Base-by-base conservation (phyloP, 2,797 vertebrate species). In the Microcaecilia unicolor region DNA sequence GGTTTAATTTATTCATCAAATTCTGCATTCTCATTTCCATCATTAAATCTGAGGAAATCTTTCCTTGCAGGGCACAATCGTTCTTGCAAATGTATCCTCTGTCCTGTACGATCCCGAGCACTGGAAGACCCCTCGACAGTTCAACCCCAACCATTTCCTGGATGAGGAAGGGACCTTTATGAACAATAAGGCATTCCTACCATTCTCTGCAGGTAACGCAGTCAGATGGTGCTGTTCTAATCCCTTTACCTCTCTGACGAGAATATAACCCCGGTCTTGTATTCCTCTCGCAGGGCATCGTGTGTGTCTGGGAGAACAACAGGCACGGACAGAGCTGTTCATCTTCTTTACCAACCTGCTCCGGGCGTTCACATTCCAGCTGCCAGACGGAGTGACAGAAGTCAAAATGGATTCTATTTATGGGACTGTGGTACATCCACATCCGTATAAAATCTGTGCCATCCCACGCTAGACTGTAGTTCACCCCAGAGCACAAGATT, bases 311-410 rank as follows among this genome's bases (percentile, higher is more conserved):
- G 78, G 77, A 0, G 76, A 81, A 42, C 7, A 49, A 29, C n/a
- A 83, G 58, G 80, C 77, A 6, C 66, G 43, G 4, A 4, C 54
- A 0, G 77, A 83, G 30, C 55, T 83, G 13, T 82, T 83, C 24
- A 51, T 81, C 54, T 16, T 74, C 34, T 72, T 74, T 8, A 40
- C 55, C 14, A 70, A 5, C 22, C 51, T 74, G 4, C 49, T 74
- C 13, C 40, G 42, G 4, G 34, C 54, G 4, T 74, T 72, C 31
- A 64, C 27, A 1, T 70, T 66, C 38, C 61, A 50, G 32, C 58
- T 74, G 5, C 68, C 68, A 0, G 12, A 63, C 2, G 71, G 50
- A 33, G 39, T 47, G 9, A 48, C 49, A 12, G 54, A 66, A 27
- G 46, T 60, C 28, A 48, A 30, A 8, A 1, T 28, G 3, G 38